Evolutionary conservation across 2,888 invertebrate species (phyloP), one percentile per base, ranked within the genome.

Genomic region (Oligia latruncula): DNA sequence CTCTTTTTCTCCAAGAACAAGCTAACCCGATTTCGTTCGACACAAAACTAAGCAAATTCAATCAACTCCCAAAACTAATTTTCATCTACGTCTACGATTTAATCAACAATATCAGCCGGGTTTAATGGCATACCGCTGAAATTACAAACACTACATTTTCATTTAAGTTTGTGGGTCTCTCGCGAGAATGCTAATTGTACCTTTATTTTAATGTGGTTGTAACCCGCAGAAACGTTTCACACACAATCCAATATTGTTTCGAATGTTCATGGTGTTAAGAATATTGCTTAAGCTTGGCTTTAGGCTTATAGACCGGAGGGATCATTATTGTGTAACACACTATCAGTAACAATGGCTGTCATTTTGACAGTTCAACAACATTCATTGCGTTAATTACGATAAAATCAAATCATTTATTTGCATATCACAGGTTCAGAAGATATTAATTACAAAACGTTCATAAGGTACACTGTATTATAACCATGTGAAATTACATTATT

Each of bases 91-190:
- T 72, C 67, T 74, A 52, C 65, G 58, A 60, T 84, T 83, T 76
- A 71, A 83, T 71, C 83, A 86, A 71, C 71, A 77, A 81, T 74
- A 71, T 78, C 78, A 71, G 35, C 49, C 35, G 64, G 49, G 79
- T 68, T 79, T 79, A 83, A 77, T 64, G 68, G 84, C 55, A 58
- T 70, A 86, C 84, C 74, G 71, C 80, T 76, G 65, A 74, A 85
- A 85, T 83, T 83, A 83, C 87, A 77, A 72, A 83, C 87, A 85
- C 76, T 74, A 85, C 74, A 74, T 74, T 79, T 74, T 74, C 87
- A 87, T 77, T 84, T 62, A 77, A 80, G 76, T 74, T 83, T 35
- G 71, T 62, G 74, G 84, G 68, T 62, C 20, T 74, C 15, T 72
- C 68, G 23, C 80, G 77, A 80, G 87, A 87, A 85, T 85, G 80